Conservation (phyloP, 2,113 vertebrate species). For the Oryctolagus cuniculus region DNA sequence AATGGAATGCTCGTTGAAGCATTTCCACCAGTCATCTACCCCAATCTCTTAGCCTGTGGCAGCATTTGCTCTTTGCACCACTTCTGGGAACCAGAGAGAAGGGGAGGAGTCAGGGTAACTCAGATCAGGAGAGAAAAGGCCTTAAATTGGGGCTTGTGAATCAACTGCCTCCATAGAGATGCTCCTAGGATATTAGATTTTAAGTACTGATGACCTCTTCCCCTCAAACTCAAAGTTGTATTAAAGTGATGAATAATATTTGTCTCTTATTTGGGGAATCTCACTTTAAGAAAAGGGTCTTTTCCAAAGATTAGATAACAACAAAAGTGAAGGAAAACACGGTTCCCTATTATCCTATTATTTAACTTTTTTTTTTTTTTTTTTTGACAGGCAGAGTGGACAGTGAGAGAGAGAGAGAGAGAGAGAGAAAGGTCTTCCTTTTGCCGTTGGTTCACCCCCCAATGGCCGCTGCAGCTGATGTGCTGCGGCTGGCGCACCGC, state of each 20-base stretch:
- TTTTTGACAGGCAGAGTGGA: too few relatives aligned
- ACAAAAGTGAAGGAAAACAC: background rate
- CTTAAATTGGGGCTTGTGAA: background rate
- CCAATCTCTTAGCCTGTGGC: background rate
- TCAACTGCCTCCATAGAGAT: background rate
- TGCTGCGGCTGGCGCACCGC: too few relatives aligned
- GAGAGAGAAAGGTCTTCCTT: too few relatives aligned
- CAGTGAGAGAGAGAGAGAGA: too few relatives aligned
- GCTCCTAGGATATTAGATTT: background rate
- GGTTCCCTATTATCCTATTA: background rate
- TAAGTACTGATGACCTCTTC: background rate
- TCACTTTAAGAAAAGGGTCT: constrained; percentile 8
- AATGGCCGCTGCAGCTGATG: too few relatives aligned
- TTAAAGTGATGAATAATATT: background rate
- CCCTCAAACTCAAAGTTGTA: background rate
- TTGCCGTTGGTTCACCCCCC: too few relatives aligned
- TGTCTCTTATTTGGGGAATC: background rate
- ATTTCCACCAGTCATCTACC: background rate
- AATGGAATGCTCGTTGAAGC: background rate
- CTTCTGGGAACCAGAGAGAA: background rate
- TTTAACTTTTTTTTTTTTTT: too few relatives aligned
- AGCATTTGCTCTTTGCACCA: background rate
- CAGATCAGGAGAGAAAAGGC: background rate
- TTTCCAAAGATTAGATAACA: constrained; percentile 1
- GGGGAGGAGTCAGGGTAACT: background rate